Conservation (phyloP, 2,888 invertebrate genomes). For the Crepidodera aurea region DNA sequence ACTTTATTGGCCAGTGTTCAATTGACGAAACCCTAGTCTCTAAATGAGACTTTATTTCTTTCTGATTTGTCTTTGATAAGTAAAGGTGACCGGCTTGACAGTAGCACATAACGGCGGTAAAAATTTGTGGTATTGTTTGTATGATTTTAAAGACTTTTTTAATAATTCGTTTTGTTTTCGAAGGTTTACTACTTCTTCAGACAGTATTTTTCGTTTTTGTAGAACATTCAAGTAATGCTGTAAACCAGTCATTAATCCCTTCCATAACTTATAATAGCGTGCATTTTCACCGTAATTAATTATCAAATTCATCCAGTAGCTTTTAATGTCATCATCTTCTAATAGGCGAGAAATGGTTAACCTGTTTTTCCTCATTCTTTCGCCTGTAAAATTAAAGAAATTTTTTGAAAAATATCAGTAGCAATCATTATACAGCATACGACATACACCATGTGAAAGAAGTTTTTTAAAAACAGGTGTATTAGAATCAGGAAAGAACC, state of each 20-base stretch:
- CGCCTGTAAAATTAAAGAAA: slow-evolving; percentile 43
- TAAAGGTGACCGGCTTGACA: background rate
- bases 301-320: slow-evolving; percentile 74
- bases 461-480: too few relatives aligned
- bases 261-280: slow-evolving; percentile 76
- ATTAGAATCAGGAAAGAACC: too few relatives aligned
- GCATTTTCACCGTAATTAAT: slow-evolving; percentile 69
- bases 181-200: slow-evolving; percentile 70
- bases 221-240: slow-evolving; percentile 71
- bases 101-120: slow-evolving; percentile 14
- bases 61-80: background rate
- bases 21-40: too few relatives aligned
- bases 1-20: too few relatives aligned
- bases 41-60: too few relatives aligned
- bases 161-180: slow-evolving; percentile 75
- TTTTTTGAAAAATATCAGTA: background rate
- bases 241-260: slow-evolving; percentile 69
- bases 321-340: slow-evolving; percentile 65
- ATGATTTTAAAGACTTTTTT: slow-evolving; percentile 71
- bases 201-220: slow-evolving; percentile 73
- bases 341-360: slow-evolving; percentile 67
- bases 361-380: slow-evolving; percentile 53
- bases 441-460: too few relatives aligned
- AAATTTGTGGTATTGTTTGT: slow-evolving; percentile 54
- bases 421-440: too few relatives aligned